Conservation (phyloP, 35 echinoderm and acorn worm species). For the Ophiothrix spiculata region DNA sequence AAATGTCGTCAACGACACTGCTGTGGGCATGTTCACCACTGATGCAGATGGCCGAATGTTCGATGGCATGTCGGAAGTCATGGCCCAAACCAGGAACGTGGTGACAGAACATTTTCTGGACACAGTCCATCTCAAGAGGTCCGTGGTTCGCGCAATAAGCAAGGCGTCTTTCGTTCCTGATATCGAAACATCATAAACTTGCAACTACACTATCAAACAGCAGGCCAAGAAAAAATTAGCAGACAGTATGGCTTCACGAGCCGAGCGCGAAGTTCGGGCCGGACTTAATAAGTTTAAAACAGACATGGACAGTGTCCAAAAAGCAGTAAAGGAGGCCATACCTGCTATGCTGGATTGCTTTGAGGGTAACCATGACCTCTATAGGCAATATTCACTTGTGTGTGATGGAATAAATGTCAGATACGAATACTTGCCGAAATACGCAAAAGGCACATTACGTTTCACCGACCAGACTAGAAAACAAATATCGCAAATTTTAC, state of each 20-base stretch:
- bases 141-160: background rate
- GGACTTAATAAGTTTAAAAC: background rate
- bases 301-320: background rate
- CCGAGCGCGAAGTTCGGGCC: background rate
- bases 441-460: background rate
- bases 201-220: background rate
- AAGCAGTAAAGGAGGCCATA: background rate
- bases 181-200: background rate
- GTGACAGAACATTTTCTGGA: conserved; percentile 19
- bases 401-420: background rate
- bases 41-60: conserved; percentile 31
- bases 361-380: conserved; percentile 17
- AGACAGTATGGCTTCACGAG: background rate
- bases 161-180: background rate
- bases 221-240: background rate
- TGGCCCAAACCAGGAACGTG: background rate
- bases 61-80: conserved; percentile 3
- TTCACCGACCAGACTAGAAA: background rate
- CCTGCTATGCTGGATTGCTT: conserved; percentile 30
- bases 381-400: background rate
- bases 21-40: conserved; percentile 16
- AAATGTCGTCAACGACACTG: background rate
- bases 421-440: conserved; percentile 12
- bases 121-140: conserved; percentile 14
- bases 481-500: no score